phyloP scores from a whole-genome alignment of 2,888 invertebrate species.

The Byasa hedistus region DNA sequence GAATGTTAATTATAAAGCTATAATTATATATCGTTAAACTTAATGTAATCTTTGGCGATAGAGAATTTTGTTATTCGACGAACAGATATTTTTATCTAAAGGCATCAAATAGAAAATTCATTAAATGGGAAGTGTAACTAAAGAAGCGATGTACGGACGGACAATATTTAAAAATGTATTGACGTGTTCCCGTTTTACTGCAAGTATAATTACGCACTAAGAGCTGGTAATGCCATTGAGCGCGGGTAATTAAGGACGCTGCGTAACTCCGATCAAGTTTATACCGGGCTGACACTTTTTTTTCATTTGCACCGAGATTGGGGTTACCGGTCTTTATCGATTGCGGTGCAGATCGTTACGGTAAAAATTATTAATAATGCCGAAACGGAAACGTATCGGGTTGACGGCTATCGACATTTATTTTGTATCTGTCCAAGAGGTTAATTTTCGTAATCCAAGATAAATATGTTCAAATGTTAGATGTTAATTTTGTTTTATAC shows the following conservation, averaged over 20 bases:
- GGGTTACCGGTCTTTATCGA: slow-evolving; percentile 28
- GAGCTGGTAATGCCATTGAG: slow-evolving; percentile 25
- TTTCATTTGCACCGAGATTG: slow-evolving; percentile 17
- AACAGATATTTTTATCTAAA: not conserved
- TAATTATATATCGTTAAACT: too few species aligned
- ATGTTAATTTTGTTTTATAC: too few species aligned
- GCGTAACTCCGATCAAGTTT: slow-evolving; percentile 23
- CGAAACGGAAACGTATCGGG: slow-evolving; percentile 16
- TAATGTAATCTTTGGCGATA: too few species aligned
- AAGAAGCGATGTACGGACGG: not conserved
- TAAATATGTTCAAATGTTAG: not conserved
- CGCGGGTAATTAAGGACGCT: slow-evolving; percentile 26
- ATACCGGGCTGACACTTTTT: slow-evolving; percentile 21
- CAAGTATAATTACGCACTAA: slow-evolving; percentile 14
- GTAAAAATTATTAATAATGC: slow-evolving; percentile 19
- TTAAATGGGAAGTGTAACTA: not conserved
- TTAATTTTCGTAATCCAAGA: not conserved
- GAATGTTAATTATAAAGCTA: too few species aligned
- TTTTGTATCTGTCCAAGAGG: not conserved
- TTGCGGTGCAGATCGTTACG: slow-evolving; percentile 19
- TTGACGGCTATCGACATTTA: slow-evolving; percentile 3
- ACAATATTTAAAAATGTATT: not conserved
- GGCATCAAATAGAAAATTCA: not conserved
- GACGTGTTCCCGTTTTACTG: slow-evolving; percentile 5
- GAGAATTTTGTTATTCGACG: too few species aligned